Evolutionary conservation across 2,113 vertebrate species (phyloP).

Genomic region (Thalassarche chlororhynchos): DNA sequence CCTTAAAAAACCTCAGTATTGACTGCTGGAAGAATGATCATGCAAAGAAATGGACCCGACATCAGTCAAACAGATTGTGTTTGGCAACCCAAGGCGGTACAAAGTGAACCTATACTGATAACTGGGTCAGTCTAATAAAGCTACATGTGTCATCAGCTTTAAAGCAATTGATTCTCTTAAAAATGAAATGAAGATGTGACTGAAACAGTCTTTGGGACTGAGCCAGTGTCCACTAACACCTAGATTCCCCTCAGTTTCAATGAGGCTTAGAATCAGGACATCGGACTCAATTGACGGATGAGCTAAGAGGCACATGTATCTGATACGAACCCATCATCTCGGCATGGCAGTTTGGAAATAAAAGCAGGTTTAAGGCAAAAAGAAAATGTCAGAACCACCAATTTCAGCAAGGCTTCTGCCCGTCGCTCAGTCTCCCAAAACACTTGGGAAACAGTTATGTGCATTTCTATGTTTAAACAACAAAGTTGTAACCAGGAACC

Average conservation of each 20-base stretch:
- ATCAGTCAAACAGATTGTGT: conserved; percentile 9
- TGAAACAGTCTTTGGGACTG: neutral
- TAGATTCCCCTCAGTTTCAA: neutral
- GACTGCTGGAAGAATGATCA: conserved; percentile 45
- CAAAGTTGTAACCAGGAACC: neutral
- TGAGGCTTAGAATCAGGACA: neutral
- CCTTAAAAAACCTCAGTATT: conserved; percentile 46
- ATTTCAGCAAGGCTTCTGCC: neutral
- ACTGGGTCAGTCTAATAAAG: conserved; percentile 12
- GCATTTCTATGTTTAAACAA: neutral
- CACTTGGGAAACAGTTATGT: rapidly evolving
- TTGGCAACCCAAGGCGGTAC: conserved; percentile 27
- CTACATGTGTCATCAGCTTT: conserved; percentile 15
- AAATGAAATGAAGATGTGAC: neutral
- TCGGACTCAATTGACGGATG: neutral
- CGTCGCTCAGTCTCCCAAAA: neutral
- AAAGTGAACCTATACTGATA: neutral
- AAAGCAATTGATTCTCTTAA: conserved; percentile 23
- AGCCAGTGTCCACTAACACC: neutral
- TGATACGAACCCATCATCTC: neutral
- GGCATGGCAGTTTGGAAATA: neutral
- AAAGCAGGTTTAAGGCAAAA: neutral
- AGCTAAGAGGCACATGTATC: neutral
- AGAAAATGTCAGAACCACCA: neutral
- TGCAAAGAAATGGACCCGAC: neutral